These are phyloP conservation scores for Phymatocera aterrima DNA, from an alignment of 2,888 invertebrate species.

Conservation along the genomic window DNA sequence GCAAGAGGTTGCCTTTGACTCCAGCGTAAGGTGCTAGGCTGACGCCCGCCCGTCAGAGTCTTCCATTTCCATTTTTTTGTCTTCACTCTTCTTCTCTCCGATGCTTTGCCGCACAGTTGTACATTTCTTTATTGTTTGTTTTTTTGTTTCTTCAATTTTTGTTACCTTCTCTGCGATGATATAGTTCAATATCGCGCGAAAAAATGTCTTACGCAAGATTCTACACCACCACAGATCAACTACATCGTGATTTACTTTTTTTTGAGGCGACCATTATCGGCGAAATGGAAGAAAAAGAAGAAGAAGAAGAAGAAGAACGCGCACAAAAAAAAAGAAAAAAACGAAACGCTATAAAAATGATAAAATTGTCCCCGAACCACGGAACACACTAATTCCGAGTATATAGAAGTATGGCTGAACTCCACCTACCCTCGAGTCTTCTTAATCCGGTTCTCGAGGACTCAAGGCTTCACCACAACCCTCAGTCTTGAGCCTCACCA, in stretches of 20 bases:
- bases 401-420: neutral
- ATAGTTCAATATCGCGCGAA: no score
- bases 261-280: no score
- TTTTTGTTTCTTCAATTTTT: no score
- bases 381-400: neutral
- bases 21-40: slow-evolving; percentile 2
- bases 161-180: no score
- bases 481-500: neutral
- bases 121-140: neutral
- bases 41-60: slow-evolving; percentile 1
- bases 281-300: no score
- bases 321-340: no score
- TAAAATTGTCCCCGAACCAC: neutral
- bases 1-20: slow-evolving; percentile 37
- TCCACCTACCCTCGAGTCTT: neutral
- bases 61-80: neutral
- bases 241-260: no score
- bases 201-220: no score
- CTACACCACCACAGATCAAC: no score
- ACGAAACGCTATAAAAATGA: neutral
- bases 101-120: neutral
- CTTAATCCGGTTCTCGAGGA: neutral
- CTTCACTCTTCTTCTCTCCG: neutral
- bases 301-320: no score
- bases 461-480: slow-evolving; percentile 5